phyloP scores from a whole-genome alignment of 2,113 vertebrate species.

The Protobothrops mucrosquamatus region DNA sequence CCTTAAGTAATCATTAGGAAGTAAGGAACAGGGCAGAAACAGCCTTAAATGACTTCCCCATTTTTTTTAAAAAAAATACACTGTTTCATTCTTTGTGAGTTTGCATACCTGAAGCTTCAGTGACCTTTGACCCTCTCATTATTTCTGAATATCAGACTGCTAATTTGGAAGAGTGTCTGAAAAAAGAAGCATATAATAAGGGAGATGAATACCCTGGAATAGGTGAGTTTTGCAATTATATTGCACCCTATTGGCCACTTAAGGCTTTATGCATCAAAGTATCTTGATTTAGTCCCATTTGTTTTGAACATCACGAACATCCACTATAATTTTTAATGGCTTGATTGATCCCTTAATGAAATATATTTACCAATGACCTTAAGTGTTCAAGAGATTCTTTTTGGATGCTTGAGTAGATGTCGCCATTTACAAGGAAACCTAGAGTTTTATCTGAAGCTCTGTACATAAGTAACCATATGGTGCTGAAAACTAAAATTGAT shows the following conservation, averaged over 20 bases:
- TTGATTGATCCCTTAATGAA: not conserved
- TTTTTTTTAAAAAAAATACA: not conserved
- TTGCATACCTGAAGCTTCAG: not conserved
- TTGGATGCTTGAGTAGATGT: not conserved
- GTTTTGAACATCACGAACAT: not conserved
- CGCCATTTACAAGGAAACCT: not conserved
- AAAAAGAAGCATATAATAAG: not conserved
- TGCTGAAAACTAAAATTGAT: not conserved
- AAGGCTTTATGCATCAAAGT: not conserved
- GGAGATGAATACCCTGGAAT: too few species aligned
- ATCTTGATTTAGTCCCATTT: not conserved
- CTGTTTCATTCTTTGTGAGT: not conserved
- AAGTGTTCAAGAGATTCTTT: not conserved
- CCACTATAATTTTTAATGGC: not conserved
- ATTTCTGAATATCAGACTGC: not conserved
- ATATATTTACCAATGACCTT: not conserved
- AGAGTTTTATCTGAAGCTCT: not conserved
- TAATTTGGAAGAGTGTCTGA: not conserved
- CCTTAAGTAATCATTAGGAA: not conserved
- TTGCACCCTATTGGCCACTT: not conserved
- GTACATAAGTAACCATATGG: not conserved
- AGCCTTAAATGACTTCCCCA: not conserved
- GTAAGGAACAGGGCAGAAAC: not conserved
- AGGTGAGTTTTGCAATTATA: not conserved
- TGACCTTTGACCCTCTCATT: not conserved